Percentiles rank a stretch among this genome's conserved stretches.
phyloP scores from a whole-genome alignment of 2,113 vertebrate species.

The Crocuta crocuta region DNA sequence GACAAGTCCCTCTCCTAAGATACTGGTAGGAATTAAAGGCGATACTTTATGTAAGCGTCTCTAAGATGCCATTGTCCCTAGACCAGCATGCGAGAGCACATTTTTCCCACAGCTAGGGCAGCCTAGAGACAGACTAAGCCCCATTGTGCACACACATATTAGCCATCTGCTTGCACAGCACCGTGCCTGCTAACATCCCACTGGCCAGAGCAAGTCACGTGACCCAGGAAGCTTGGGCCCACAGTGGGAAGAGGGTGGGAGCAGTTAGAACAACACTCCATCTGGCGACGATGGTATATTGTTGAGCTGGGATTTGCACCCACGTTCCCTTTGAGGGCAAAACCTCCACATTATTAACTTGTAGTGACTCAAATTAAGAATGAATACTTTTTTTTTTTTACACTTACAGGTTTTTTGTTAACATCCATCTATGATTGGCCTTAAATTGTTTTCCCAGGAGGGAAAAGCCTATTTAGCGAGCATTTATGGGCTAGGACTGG shows the following conservation, averaged over 20 bases:
- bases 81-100: neutral
- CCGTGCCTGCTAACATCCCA: neutral
- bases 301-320: neutral
- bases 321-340: neutral
- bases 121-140: neutral
- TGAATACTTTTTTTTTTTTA: neutral
- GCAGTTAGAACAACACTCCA: neutral
- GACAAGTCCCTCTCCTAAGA: neutral
- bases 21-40: neutral
- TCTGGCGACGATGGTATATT: fast-evolving
- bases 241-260: neutral
- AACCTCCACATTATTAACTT: neutral
- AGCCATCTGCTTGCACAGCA: neutral
- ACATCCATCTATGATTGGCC: neutral
- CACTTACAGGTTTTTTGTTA: neutral
- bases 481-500: neutral
- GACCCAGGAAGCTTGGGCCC: neutral
- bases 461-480: neutral
- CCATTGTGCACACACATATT: fast-evolving
- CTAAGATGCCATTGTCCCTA: neutral
- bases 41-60: neutral
- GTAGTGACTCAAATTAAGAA: neutral
- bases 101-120: neutral
- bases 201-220: neutral
- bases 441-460: neutral